Conservation (phyloP, 2,113 vertebrate species). For the Tetraodon nigroviridis region DNA sequence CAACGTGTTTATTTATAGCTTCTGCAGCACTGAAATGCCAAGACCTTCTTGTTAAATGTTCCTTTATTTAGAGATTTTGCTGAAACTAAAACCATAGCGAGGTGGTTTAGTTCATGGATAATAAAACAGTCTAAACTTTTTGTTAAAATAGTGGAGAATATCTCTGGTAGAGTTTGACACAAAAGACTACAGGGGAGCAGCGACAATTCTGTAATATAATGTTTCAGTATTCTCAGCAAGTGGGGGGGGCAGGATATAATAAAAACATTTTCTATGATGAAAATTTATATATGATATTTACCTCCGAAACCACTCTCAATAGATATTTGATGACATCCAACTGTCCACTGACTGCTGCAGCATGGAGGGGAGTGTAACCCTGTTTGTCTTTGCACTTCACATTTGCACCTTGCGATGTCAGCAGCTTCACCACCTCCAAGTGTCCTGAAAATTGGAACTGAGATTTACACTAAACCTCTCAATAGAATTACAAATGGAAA, state of each 20-base stretch:
- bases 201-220: no score
- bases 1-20: neutral
- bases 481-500: no score
- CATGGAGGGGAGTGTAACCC: slow-evolving; percentile 91
- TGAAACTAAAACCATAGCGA: neutral
- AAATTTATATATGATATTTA: slow-evolving; percentile 40
- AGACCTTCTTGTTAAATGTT: neutral
- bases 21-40: neutral
- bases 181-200: no score
- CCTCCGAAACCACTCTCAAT: slow-evolving; percentile 85
- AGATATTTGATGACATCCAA: slow-evolving; percentile 86
- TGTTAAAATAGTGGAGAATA: no score
- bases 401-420: slow-evolving; percentile 83
- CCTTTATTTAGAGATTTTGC: neutral
- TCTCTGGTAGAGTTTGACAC: no score
- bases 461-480: slow-evolving; percentile 3
- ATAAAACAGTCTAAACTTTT: neutral
- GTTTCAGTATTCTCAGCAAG: no score
- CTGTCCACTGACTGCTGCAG: slow-evolving; percentile 86
- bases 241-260: no score
- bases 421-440: slow-evolving; percentile 89
- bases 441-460: slow-evolving; percentile 75
- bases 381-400: slow-evolving; percentile 86
- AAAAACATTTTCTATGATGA: no score
- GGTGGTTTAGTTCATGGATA: neutral